Evolutionary conservation across 2,113 vertebrate species (phyloP), one percentile per base, ranked within the genome.

Genomic region (Charadrius vociferus): DNA sequence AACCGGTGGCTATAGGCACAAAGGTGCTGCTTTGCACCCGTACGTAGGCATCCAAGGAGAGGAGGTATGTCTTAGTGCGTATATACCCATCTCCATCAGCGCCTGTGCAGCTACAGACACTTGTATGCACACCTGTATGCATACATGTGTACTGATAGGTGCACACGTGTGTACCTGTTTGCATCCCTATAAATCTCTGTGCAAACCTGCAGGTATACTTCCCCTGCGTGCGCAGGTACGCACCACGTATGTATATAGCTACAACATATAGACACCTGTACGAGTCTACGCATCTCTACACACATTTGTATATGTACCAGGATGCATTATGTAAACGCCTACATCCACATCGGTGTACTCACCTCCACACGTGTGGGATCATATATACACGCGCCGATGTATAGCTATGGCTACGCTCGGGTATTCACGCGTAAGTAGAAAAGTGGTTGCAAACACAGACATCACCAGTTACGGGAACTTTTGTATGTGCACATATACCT

Each of bases 271-370:
- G 30, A 34, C 66, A 41, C 19, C 18, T 29, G 32, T 14, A 23
- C 0, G 23, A 3, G 19, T 1, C 6, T 7, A 20, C 1, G 1
- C 24, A 4, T 18, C n/a, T 19, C 29, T 8, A 43, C 2, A 6
- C 6, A 0, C 14, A 24, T 41, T 23, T 30, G 4, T 9, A 23
- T 15, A 18, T 1, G 4, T 15, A 30, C 37, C 37, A 6, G 47
- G 2, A 20, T 1, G 14, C 56, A 1, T 41, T 12, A 14, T 1
- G 19, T 19, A 14, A 11, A 15, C 4, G 3, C 4, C 36, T 45
- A 29, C 11, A 8, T 4, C 11, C 55, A 52, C 32, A n/a, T 13
- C 53, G 9, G 7, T 1, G 4, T 4, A 6, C 32, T 53, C 1
- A 36, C 47, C 58, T 24, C 47, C 32, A 2, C 47, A 20, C 6